Percentiles rank a stretch among this genome's conserved stretches.
Conservation (phyloP, 2,888 invertebrate genomes). For the Clanis bilineata region DNA sequence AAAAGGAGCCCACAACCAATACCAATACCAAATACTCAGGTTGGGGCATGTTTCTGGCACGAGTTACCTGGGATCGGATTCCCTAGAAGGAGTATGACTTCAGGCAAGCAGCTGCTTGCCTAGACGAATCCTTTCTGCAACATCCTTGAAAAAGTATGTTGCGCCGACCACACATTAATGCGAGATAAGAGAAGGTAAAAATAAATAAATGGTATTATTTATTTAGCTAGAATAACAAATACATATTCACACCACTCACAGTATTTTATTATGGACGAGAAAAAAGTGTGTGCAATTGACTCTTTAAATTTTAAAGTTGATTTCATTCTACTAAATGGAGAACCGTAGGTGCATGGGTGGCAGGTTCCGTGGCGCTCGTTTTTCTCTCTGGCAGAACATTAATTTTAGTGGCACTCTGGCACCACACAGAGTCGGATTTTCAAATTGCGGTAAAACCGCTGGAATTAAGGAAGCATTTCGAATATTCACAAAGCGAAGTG, state of each 20-base stretch:
- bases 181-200: no score
- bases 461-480: conserved; percentile 52
- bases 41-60: no score
- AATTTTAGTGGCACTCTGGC: conserved; percentile 76
- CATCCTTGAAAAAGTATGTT: no score
- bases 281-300: conserved; percentile 24
- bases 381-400: conserved; percentile 79
- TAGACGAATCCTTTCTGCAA: no score
- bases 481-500: conserved; percentile 42
- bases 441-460: conserved; percentile 68
- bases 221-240: not conserved
- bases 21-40: no score
- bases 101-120: no score
- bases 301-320: conserved; percentile 41
- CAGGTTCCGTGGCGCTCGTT: conserved; percentile 64
- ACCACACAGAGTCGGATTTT: conserved; percentile 66
- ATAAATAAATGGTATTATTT: no score
- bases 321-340: conserved; percentile 50
- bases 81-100: no score
- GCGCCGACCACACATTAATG: no score
- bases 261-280: conserved; percentile 18
- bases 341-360: conserved; percentile 46
- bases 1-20: no score
- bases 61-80: no score
- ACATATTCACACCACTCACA: not conserved